Base-by-base conservation (phyloP, 2,888 invertebrate species). In the Drosophila macrospina region DNA sequence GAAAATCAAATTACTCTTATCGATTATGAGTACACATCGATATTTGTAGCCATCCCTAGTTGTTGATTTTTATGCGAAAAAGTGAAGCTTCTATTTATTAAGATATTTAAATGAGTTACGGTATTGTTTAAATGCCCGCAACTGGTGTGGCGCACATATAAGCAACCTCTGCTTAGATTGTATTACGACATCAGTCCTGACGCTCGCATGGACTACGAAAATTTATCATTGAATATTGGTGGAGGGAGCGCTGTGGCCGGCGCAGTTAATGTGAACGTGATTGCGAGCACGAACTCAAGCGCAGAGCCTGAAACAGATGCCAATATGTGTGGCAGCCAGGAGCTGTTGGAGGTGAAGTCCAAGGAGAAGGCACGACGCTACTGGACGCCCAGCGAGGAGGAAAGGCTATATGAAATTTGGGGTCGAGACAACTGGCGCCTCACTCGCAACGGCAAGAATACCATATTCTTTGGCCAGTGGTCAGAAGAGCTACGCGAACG, bases 391-490 rank as follows among this genome's bases (percentile, higher is more conserved):
- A 89, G 84, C 56, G 90, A 90, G 67, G 90, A 90, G 69, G 89
- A 91, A 60, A 83, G 80, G 3, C 87, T 90, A 51, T 88, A 86
- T 60, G 90, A 91, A 64, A 90, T 90, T n/a, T 90, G 90, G 90
- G 90, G 90, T 4, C 80, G 90, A 1, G 90, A 90, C 41, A 90
- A 90, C 47, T 90, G 90, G 90, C 88, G 87, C 8, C 76, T 91
- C 5, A 90, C 90, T 5, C 80, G 84, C 6, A 88, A 89, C 42
- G 90, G 90, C 5, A 90, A 90, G 52, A 90, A 90, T 39, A 90
- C 91, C 0, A 73, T 90, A 34, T 89, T 78, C 54, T 90, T 90
- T 68, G 89, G 69, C 6, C 65, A 89, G 13, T 90, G 90, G 90
- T 76, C 90, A 0, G 87, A 88, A 24, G 90, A 90, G 60, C 57